Base-by-base conservation (phyloP, 2,888 invertebrate genomes). In the Busseola fusca region DNA sequence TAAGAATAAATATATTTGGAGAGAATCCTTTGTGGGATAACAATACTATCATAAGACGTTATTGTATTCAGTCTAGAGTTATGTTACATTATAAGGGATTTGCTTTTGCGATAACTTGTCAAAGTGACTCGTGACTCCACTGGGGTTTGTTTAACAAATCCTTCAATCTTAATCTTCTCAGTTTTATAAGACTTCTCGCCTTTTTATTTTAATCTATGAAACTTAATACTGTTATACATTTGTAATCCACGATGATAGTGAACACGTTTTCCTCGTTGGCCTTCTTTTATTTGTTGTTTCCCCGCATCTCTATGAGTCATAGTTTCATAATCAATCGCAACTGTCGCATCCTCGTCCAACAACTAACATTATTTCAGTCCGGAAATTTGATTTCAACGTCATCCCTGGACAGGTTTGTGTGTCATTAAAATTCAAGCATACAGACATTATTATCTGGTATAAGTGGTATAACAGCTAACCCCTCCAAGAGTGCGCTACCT, bases 21-120 rank as follows among this genome's bases (percentile, higher is more conserved):
- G 73, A 67, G 74, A 76, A 76, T 79, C 69, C 77, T 82, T 80
- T 80, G 75, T 81, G 57, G 63, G 54, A 54, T 75, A 84, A 82
- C 82, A 80, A 84, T 83, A 72, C 74, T 83, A 84, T 76, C 78
- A 77, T 85, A 78, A 84, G 66, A 74, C 75, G 64, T 79, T 81
- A 84, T 81, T 79, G 82, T 84, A 74, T 86, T 84, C 73, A 69
- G 66, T 84, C 73, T n/a, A 69, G 64, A 71, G 67, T 78, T 76
- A 70, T 81, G 73, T 80, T 72, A 78, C 67, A 71, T 72, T 75
- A 70, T 72, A 85, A 62, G 69, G 59, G 74, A 74, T 83, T 80
- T 78, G 75, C 84, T 83, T 70, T 71, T 65, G 76, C 84, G 71
- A 78, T 67, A 74, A 78, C 78, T 76, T 76, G 76, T 76, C 70